Evolutionary conservation across 2,888 invertebrate genomes (phyloP).

Genomic region (Sycophila texana): DNA sequence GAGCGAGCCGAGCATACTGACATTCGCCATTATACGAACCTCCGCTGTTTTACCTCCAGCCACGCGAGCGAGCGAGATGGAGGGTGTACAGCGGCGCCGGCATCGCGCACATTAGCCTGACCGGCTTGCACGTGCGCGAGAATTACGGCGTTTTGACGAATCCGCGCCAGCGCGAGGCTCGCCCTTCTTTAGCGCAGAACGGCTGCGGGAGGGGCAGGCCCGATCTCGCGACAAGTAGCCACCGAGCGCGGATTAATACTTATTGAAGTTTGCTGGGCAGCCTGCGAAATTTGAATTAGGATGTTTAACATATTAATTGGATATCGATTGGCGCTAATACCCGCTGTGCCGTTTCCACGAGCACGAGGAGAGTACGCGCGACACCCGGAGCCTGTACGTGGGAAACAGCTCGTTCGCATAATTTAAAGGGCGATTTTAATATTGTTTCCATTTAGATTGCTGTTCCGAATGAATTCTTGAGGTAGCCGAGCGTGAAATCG

Average conservation of each 20-base stretch:
- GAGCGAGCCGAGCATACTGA: slow-evolving; percentile 43
- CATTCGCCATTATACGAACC: slow-evolving; percentile 52
- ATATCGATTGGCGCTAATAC: slow-evolving; percentile 49
- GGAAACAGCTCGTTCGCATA: slow-evolving; percentile 43
- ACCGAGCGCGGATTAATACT: slow-evolving; percentile 4
- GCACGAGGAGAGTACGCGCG: slow-evolving; percentile 5
- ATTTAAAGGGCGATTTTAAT: slow-evolving; percentile 46
- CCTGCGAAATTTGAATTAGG: slow-evolving; percentile 38
- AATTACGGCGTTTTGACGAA: slow-evolving; percentile 40
- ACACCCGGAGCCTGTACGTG: slow-evolving; percentile 36
- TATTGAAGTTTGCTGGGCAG: slow-evolving; percentile 11
- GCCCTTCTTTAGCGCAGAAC: neutral
- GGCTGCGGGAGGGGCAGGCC: too few species aligned
- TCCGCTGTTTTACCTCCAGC: slow-evolving; percentile 31
- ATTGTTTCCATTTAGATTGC: slow-evolving; percentile 49
- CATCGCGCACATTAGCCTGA: neutral
- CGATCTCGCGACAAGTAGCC: neutral
- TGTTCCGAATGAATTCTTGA: slow-evolving; percentile 19
- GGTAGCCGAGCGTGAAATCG: slow-evolving; percentile 36
- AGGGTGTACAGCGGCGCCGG: neutral
- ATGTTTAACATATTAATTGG: slow-evolving; percentile 54
- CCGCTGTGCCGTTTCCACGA: slow-evolving; percentile 5
- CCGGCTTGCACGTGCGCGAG: neutral
- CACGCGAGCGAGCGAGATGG: neutral
- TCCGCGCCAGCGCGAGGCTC: too few species aligned